Conservation (phyloP, 2,113 vertebrate genomes). For the Scophthalmus maximus region DNA sequence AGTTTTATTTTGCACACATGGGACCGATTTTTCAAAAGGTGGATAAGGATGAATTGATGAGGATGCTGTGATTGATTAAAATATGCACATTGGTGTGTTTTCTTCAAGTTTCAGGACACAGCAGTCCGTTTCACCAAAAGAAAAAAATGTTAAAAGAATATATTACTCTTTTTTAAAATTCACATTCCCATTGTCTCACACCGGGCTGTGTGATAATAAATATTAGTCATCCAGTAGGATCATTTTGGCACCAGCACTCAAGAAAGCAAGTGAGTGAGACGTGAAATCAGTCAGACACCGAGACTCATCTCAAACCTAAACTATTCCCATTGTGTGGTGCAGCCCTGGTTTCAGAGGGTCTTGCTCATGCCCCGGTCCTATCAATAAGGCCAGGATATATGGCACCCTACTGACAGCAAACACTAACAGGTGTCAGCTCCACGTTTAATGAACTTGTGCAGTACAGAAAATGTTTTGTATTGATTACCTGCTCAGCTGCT, state of each 20-base stretch:
- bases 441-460: constrained; percentile 79
- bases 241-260: too few relatives aligned
- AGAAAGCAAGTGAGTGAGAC: too few relatives aligned
- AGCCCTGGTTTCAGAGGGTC: constrained; percentile 41
- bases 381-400: constrained; percentile 69
- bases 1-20: constrained; percentile 77
- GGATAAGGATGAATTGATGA: constrained; percentile 77
- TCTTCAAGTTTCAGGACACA: constrained; percentile 68
- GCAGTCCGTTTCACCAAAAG: constrained; percentile 36
- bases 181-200: too few relatives aligned
- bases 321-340: background rate
- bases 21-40: constrained; percentile 82
- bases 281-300: background rate
- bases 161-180: constrained; percentile 41
- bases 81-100: constrained; percentile 67
- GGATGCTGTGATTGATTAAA: constrained; percentile 77
- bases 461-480: constrained; percentile 80
- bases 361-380: constrained; percentile 21
- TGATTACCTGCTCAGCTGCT: constrained; percentile 77
- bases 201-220: too few relatives aligned
- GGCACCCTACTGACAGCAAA: constrained; percentile 65
- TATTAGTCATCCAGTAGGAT: too few relatives aligned
- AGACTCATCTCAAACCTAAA: background rate
- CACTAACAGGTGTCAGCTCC: constrained; percentile 78
- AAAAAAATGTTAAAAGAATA: constrained; percentile 61